Percentiles rank a stretch among this genome's conserved stretches.
Conservation (phyloP, 2,888 invertebrate species). For the Lithophane socia region DNA sequence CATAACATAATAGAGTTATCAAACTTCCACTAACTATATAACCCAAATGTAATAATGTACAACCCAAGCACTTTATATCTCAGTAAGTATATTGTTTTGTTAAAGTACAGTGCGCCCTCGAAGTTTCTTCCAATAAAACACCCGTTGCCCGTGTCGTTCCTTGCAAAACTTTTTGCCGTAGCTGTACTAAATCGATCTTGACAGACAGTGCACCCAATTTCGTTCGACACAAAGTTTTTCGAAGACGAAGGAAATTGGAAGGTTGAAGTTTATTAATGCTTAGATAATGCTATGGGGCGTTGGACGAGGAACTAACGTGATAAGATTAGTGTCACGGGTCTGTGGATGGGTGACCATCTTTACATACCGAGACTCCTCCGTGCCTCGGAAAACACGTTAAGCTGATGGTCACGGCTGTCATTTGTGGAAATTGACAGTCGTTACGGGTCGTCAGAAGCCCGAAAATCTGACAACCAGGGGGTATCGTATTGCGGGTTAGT, state of each 20-base stretch:
- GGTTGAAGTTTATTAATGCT: slow-evolving; percentile 25
- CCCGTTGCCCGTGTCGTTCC: slow-evolving; percentile 40
- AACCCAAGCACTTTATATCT: slow-evolving; percentile 40
- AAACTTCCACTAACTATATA: slow-evolving; percentile 26
- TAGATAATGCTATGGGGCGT: slow-evolving; percentile 4
- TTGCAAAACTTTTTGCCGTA: slow-evolving; percentile 48
- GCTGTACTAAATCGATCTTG: slow-evolving; percentile 47
- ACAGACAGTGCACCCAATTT: slow-evolving; percentile 54
- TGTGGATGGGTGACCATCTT: no score
- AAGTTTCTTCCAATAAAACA: slow-evolving; percentile 55
- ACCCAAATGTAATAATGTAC: slow-evolving; percentile 43
- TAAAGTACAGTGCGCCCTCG: slow-evolving; percentile 32
- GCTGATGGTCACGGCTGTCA: no score
- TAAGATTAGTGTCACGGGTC: slow-evolving; percentile 1
- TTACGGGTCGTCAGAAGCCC: no score
- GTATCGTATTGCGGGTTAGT: no score
- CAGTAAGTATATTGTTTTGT: slow-evolving; percentile 48
- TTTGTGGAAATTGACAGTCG: no score
- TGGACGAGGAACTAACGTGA: neutral
- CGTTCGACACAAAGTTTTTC: slow-evolving; percentile 37
- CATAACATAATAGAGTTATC: slow-evolving; percentile 17
- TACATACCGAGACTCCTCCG: no score
- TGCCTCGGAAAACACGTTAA: no score
- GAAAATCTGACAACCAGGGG: no score
- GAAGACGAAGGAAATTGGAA: slow-evolving; percentile 8